Base-by-base conservation (phyloP, 2,888 invertebrate species). In the Ophion slaviceki region DNA sequence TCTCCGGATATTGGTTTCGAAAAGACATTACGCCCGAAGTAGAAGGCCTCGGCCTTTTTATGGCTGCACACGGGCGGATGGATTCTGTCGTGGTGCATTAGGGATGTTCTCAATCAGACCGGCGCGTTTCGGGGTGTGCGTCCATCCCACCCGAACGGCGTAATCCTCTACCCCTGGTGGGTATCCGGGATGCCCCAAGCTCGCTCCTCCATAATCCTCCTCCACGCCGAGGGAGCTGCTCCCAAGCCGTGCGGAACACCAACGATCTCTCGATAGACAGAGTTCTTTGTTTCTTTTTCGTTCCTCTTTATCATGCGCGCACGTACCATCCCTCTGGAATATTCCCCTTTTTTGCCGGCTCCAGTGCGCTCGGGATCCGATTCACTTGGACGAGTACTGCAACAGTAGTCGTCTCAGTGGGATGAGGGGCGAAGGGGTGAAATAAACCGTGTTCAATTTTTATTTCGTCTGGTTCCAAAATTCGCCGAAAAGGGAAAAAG, bases 81-180 rank as follows among this genome's bases (percentile, higher is more conserved):
- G 94, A 94, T 92, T 91, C 94, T 94, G 95, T 95, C 95, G 94
- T 90, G 90, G 91, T 93, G 94, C 94, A 95, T 95, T 95, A 95
- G 94, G 94, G 94, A 94, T 94, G 95, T 94, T 94, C 94, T 95
- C 94, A 94, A 94, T 95, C 95, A 95, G 93, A 90, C 92, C 89
- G 89, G 88, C 91, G 90, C 75, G 81, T 92, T 92, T 90, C 89
- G 91, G 90, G 84, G 84, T 92, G 91, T 89, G 90, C 90, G 90
- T 91, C 90, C 90, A 90, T 92, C 92, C 92, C 89, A 91, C 90
- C 79, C 71, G 59, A 83, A 61, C 79, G 40, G 90, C 90, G 92
- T 93, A 93, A 93, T 93, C 93, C 92, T 86, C 91, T 62, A 64
- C 70, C 62, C 89, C 89, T 89, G 89, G 88, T 88, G 86, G 90